A percentile compares a stretch with the other conserved stretches of the same genome.
phyloP scores from a whole-genome alignment of 1,140 invertebrate genomes.

The Trachelipus rathkii region DNA sequence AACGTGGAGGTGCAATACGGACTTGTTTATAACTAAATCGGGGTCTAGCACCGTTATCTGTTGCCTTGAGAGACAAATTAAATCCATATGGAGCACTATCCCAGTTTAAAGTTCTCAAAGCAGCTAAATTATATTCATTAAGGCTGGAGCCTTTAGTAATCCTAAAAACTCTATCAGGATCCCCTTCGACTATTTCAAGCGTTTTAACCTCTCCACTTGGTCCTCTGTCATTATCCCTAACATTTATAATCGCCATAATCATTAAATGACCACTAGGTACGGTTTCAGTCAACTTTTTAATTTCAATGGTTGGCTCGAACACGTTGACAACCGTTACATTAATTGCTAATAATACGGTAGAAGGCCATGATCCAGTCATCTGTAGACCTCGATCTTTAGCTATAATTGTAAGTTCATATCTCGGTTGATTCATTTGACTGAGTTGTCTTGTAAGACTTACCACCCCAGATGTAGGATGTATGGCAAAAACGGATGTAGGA shows the following conservation, averaged over 20 bases:
- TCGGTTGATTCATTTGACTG: constrained; percentile 62
- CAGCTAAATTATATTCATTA: constrained; percentile 59
- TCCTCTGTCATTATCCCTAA: constrained; percentile 76
- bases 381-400: constrained; percentile 71
- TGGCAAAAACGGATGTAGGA: constrained; percentile 74
- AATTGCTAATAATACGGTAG: constrained; percentile 69
- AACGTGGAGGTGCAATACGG: constrained; percentile 68
- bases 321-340: constrained; percentile 80
- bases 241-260: constrained; percentile 83
- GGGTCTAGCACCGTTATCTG: constrained; percentile 75
- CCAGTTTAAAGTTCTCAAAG: constrained; percentile 69
- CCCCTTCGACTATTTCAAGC: constrained; percentile 81
- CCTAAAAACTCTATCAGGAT: constrained; percentile 79
- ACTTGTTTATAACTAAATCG: constrained; percentile 68
- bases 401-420: constrained; percentile 70
- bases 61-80: constrained; percentile 78
- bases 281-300: constrained; percentile 69
- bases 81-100: constrained; percentile 71
- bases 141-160: constrained; percentile 56
- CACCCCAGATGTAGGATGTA: constrained; percentile 86
- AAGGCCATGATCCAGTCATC: constrained; percentile 54
- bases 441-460: constrained; percentile 77
- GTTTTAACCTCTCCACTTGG: constrained; percentile 76
- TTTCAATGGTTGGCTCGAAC: constrained; percentile 74
- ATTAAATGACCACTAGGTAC: constrained; percentile 76